These are phyloP conservation scores for Hydrotaea cyrtoneurina DNA, from an alignment of 2,888 invertebrate species.

Conservation along the genomic window DNA sequence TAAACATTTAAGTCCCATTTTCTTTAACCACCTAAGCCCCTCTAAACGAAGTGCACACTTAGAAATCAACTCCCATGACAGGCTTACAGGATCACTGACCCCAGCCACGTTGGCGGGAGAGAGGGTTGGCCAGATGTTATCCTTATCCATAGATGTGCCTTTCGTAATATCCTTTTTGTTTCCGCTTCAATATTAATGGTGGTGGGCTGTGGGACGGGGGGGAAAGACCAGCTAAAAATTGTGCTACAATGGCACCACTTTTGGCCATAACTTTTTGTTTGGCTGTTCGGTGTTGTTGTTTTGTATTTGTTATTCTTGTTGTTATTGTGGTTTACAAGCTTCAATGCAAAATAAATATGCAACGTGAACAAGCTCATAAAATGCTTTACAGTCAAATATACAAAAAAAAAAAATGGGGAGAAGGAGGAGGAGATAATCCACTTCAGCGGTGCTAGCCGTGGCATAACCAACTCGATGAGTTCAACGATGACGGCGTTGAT, in stretches of 20 bases:
- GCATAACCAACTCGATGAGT: background rate
- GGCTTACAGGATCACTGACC: background rate
- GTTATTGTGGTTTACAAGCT: constrained; percentile 29
- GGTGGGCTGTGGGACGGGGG: background rate
- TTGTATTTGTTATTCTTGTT: background rate
- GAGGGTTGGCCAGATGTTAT: background rate
- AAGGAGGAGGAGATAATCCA: background rate
- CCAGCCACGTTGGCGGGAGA: background rate
- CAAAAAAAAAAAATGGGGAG: background rate
- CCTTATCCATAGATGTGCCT: background rate
- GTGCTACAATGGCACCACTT: constrained; percentile 4
- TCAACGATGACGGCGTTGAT: background rate
- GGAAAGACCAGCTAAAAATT: background rate
- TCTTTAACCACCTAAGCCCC: too few species aligned
- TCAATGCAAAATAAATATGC: constrained; percentile 40
- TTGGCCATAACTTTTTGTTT: constrained; percentile 24
- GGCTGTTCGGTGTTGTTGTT: background rate
- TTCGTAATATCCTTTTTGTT: background rate
- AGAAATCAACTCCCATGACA: too few species aligned
- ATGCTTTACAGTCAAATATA: constrained; percentile 31
- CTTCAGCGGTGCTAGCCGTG: background rate
- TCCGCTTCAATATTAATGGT: background rate
- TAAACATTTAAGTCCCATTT: too few species aligned
- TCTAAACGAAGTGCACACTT: too few species aligned
- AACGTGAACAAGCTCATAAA: constrained; percentile 41